Conservation (phyloP, 1,140 invertebrate species). For the Bombus impatiens region DNA sequence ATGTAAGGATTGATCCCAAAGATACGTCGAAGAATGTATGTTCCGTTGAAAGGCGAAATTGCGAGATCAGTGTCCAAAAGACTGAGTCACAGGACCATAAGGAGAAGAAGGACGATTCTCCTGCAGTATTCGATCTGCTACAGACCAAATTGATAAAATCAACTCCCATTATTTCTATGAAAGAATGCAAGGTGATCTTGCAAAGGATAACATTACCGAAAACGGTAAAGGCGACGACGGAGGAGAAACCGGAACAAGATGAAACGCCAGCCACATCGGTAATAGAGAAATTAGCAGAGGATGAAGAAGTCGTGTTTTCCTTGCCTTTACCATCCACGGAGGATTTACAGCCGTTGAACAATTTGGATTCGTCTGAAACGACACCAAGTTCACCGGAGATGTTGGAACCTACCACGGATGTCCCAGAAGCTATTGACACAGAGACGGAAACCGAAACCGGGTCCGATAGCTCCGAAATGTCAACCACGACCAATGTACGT, state of each 20-base stretch:
- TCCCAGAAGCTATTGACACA: constrained; percentile 30
- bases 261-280: constrained; percentile 35
- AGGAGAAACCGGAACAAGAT: constrained; percentile 22
- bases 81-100: background rate
- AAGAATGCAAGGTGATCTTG: constrained; percentile 52
- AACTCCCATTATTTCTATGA: background rate
- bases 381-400: constrained; percentile 41
- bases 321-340: background rate
- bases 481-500: constrained; percentile 60
- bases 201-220: constrained; percentile 39
- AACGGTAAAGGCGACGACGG: background rate
- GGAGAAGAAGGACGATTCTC: background rate
- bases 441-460: constrained; percentile 75
- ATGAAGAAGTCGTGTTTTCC: constrained; percentile 65
- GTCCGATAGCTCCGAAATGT: constrained; percentile 76
- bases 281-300: constrained; percentile 64
- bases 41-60: background rate
- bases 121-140: background rate
- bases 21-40: background rate
- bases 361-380: constrained; percentile 41
- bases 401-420: constrained; percentile 27
- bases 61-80: background rate
- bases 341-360: background rate
- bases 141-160: background rate
- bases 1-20: background rate